Base-by-base conservation (phyloP, 2,113 vertebrate genomes). In the Colius striatus region DNA sequence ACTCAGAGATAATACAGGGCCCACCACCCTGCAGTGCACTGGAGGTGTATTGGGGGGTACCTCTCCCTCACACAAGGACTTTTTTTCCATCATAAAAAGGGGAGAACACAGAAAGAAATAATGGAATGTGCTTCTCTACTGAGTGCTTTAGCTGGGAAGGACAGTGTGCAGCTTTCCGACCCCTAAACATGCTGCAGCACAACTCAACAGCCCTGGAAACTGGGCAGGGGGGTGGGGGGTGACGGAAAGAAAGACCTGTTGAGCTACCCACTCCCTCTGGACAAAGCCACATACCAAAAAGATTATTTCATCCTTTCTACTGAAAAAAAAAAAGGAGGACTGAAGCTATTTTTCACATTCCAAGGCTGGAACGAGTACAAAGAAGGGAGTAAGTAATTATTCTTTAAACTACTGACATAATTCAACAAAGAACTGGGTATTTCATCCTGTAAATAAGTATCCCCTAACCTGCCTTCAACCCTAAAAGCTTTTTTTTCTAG, bases 401-500 rank as follows among this genome's bases (percentile, higher is more conserved):
- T 97, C 87, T 92, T 95, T 83, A 96, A 96, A 92, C 54, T 60
- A 74, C 54, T 93, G 77, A 87, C 95, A 95, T 68, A 87, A 93
- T 91, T 95, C 96, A 95, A 92, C 93, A 92, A 90, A 94, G 90
- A 96, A 90, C 18, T 87, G 96, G 83, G 68, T 61, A 96, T 91
- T 94, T 95, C 72, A 97, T 92, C 88, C 90, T 92, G 92, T 89
- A 91, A 95, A 97, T 90, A 95, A 94, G 96, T 95, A 97, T 87
- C 80, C 89, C 84, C 92, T 92, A 96, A 71, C 84, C 86, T 96
- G 95, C 95, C 82, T 88, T 96, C 78, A 94, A 97, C 90, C 86
- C 90, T 75, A 90, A 55, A 90, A 84, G 51, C 90, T 48, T 91
- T 95, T 97, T 97, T 86, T 88, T 57, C 83, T 86, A 92, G 92